Evolutionary conservation across 2,797 vertebrate species (phyloP).

Genomic region (Aeoliscus strigatus): DNA sequence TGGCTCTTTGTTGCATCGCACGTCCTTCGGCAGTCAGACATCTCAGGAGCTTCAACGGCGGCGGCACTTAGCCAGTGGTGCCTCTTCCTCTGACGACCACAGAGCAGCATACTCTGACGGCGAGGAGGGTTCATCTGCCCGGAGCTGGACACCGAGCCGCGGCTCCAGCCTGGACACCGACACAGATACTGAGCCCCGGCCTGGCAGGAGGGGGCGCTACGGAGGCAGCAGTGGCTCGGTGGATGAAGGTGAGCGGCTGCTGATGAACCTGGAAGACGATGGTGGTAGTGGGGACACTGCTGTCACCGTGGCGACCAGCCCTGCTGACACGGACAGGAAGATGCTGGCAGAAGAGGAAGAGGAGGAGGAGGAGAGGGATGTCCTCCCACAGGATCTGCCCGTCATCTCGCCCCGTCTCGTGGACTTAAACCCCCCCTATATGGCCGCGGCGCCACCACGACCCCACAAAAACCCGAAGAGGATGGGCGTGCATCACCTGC

Average conservation of each 20-base stretch:
- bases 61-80: neutral
- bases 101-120: constrained; percentile 77
- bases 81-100: constrained; percentile 23
- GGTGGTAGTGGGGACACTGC: constrained; percentile 58
- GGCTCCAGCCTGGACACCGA: constrained; percentile 84
- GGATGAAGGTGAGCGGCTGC: constrained; percentile 74
- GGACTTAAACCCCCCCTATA: constrained; percentile 62
- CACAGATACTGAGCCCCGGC: constrained; percentile 73
- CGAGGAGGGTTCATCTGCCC: constrained; percentile 78
- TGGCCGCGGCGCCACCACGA: constrained; percentile 44
- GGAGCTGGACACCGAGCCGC: constrained; percentile 82
- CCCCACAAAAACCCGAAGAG: constrained; percentile 91
- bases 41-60: constrained; percentile 77
- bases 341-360: constrained; percentile 72
- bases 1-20: constrained; percentile 77
- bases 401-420: constrained; percentile 58
- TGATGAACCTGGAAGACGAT: constrained; percentile 64
- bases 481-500: constrained; percentile 96
- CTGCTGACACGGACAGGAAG: constrained; percentile 32
- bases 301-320: constrained; percentile 45
- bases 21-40: constrained; percentile 81
- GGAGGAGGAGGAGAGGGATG: constrained; percentile 76
- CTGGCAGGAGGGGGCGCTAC: constrained; percentile 64
- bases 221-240: constrained; percentile 69
- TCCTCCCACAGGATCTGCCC: constrained; percentile 71